Base-by-base conservation (phyloP, 2,113 vertebrate genomes). In the Acanthisitta chloris region DNA sequence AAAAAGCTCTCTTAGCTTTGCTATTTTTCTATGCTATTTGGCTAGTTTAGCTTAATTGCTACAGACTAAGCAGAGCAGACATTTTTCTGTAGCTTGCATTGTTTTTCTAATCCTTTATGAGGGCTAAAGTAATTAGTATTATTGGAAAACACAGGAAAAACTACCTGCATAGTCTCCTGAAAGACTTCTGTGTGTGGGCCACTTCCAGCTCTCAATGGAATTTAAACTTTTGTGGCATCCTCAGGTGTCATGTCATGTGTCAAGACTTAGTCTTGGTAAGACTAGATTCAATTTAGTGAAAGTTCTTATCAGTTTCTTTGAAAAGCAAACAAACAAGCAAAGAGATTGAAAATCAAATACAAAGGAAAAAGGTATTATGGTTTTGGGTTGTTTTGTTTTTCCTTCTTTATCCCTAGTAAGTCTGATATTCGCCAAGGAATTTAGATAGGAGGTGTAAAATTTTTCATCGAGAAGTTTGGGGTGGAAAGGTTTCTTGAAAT, bases 331-430 rank as follows among this genome's bases (percentile, higher is more conserved):
- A 59, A 52, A 38, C 9, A 40, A 48, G 10, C 17, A 57, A 12
- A 43, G 19, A 79, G 25, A 64, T 18, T 15, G 46, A 58, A 76
- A 91, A 64, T 14, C 10, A 77, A 76, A 66, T 49, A 14, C 2
- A 54, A 55, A 38, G 23, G 38, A 65, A 87, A 40, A 78, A 61
- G 20, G 4, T 51, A 8, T 64, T 80, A 12, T 72, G 17, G 2
- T 7, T 18, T 52, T 36, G 8, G 2, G 10, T 40, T 29, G 0
- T 8, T 3, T 40, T n/a, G 26, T 43, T 33, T 54, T 26, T 1
- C 5, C 45, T 67, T 69, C 7, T 52, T 76, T 67, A 73, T 49
- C 59, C 4, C 5, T 14, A 9, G 2, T 31, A 57, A 45, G n/a
- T 90, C 66, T 46, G 18, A 48, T 29, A 38, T 18, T 74, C 81